Evolutionary conservation across 35 echinoderm and acorn worm species (phyloP).

Genomic region (Eucidaris tribuloides): DNA sequence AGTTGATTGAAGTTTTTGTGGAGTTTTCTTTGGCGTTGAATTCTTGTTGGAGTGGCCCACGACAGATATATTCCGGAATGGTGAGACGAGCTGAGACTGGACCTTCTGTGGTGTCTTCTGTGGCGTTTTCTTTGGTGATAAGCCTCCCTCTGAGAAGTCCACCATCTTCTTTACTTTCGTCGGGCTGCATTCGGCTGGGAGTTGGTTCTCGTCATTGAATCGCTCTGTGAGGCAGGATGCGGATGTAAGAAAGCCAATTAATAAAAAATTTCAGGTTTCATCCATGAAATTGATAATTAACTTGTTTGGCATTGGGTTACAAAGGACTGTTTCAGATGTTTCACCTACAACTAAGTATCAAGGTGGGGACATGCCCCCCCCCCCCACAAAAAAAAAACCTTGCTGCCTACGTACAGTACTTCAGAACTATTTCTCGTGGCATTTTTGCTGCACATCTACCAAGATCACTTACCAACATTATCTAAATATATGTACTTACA

Average conservation of each 20-base stretch:
- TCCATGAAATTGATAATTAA: neutral
- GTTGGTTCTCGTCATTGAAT: conserved; percentile 18
- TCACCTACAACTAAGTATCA: neutral
- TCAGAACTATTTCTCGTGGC: too few species aligned
- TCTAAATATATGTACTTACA: neutral
- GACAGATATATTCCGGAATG: neutral
- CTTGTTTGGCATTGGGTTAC: neutral
- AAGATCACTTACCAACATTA: neutral
- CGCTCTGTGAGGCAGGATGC: neutral
- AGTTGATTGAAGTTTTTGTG: neutral
- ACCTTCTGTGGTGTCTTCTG: neutral
- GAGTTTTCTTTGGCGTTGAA: neutral
- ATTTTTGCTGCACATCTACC: neutral
- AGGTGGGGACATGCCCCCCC: neutral
- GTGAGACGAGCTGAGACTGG: neutral
- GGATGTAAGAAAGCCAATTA: neutral
- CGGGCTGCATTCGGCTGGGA: neutral
- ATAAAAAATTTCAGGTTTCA: neutral
- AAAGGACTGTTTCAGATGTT: neutral
- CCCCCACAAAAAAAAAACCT: neutral
- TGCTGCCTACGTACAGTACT: neutral
- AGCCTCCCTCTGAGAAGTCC: neutral
- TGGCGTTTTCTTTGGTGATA: neutral
- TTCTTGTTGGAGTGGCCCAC: neutral
- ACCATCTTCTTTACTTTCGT: neutral